Evolutionary conservation across 2,888 invertebrate genomes (phyloP).

Genomic region (Vanessa cardui): DNA sequence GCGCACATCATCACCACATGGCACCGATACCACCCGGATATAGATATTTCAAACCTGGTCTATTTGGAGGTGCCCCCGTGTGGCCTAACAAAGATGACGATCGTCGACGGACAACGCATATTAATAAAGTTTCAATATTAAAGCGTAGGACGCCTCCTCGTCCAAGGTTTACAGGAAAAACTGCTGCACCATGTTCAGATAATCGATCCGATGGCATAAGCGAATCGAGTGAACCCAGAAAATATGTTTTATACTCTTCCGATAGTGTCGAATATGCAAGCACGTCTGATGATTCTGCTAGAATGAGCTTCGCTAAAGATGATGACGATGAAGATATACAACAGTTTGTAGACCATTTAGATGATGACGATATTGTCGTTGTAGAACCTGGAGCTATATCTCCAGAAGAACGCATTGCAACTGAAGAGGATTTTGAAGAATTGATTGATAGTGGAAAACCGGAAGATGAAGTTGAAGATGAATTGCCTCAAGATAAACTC

Average conservation of each 20-base stretch:
- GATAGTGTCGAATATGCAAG: conserved; percentile 84
- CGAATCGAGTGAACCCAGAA: conserved; percentile 82
- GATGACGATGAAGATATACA: conserved; percentile 69
- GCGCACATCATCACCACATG: conserved; percentile 72
- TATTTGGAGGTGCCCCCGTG: conserved; percentile 86
- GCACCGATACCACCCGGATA: conserved; percentile 83
- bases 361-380: conserved; percentile 85
- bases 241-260: conserved; percentile 85
- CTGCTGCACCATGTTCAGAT: conserved; percentile 52
- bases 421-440: conserved; percentile 86
- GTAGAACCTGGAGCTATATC: conserved; percentile 84
- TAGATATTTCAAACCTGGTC: conserved; percentile 84
- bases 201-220: conserved; percentile 44
- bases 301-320: conserved; percentile 57
- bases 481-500: conserved; percentile 60
- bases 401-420: conserved; percentile 85
- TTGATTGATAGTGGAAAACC: conserved; percentile 85
- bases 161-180: conserved; percentile 61
- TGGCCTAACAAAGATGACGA: conserved; percentile 80
- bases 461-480: conserved; percentile 74
- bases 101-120: conserved; percentile 61
- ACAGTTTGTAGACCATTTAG: conserved; percentile 66
- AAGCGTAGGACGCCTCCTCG: conserved; percentile 85
- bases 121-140: conserved; percentile 83
- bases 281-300: conserved; percentile 80